Percentiles rank a stretch among this genome's conserved stretches.
phyloP scores from a whole-genome alignment of 2,888 invertebrate genomes.

The Julus scanicus region DNA sequence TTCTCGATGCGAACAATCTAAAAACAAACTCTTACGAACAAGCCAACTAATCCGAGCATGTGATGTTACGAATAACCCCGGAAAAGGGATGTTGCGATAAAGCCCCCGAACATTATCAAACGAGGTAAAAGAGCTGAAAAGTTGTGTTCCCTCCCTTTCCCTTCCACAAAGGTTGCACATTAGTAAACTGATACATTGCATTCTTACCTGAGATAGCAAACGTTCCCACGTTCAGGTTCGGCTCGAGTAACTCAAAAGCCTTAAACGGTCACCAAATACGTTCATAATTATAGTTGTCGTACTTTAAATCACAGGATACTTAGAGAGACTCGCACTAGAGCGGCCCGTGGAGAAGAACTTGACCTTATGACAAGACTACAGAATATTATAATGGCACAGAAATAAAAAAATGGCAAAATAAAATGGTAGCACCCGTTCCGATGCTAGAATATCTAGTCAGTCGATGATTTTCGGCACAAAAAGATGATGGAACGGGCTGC shows the following conservation, averaged over 20 bases:
- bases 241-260: slow-evolving; percentile 30
- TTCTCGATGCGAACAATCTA: not conserved
- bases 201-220: slow-evolving; percentile 5
- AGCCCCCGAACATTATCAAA: too few species aligned
- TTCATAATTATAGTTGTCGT: slow-evolving; percentile 7
- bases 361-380: slow-evolving; percentile 37
- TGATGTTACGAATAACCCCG: not conserved
- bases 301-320: slow-evolving; percentile 23
- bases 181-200: not conserved
- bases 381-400: slow-evolving; percentile 23
- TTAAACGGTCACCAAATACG: slow-evolving; percentile 18
- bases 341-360: not conserved
- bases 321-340: slow-evolving; percentile 7
- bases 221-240: not conserved
- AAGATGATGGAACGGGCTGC: too few species aligned
- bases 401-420: slow-evolving; percentile 12
- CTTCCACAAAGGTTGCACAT: slow-evolving; percentile 19
- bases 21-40: not conserved
- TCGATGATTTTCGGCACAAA: not conserved
- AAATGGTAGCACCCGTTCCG: not conserved
- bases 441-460: not conserved
- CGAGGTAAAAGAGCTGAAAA: too few species aligned
- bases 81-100: too few species aligned
- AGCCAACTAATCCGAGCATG: not conserved
- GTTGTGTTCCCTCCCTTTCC: not conserved